Conservation (phyloP, 2,113 vertebrate genomes). For the Poeciliopsis prolifica region DNA sequence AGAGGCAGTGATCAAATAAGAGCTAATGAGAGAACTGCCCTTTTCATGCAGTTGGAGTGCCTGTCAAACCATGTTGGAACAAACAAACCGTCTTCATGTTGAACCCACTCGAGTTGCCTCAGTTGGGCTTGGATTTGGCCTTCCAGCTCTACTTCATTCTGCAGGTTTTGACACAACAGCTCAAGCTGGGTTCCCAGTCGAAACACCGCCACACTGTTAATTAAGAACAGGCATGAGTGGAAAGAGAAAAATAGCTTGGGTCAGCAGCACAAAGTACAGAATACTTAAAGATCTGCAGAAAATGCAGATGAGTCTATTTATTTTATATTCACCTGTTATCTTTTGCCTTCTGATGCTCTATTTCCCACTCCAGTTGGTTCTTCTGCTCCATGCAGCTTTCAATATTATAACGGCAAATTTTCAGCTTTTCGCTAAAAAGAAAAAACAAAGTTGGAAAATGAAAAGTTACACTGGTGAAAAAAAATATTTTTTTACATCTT, state of each 20-base stretch:
- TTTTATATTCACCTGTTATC: slow-evolving; percentile 80
- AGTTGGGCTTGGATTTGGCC: slow-evolving; percentile 61
- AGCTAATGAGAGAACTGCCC: background rate
- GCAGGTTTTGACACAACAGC: slow-evolving; percentile 77
- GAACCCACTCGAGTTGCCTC: slow-evolving; percentile 83
- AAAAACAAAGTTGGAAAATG: slow-evolving; percentile 3
- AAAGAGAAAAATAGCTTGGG: background rate
- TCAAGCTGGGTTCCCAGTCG: slow-evolving; percentile 75
- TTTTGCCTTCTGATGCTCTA: slow-evolving; percentile 68
- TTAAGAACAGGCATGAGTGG: background rate
- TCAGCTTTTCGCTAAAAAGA: slow-evolving; percentile 74
- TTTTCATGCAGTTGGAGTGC: background rate
- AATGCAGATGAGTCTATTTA: no score
- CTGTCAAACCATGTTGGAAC: slow-evolving; percentile 26
- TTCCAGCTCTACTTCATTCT: slow-evolving; percentile 78
- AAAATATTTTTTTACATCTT: background rate
- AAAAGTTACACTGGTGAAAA: background rate
- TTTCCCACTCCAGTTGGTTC: slow-evolving; percentile 72
- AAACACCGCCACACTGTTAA: slow-evolving; percentile 78
- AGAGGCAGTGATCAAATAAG: background rate
- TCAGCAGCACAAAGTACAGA: background rate
- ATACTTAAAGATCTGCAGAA: no score
- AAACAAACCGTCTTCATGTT: slow-evolving; percentile 16
- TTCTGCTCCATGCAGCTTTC: slow-evolving; percentile 75
- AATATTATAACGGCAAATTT: slow-evolving; percentile 74